These are phyloP conservation scores for Heliornis fulica DNA, from an alignment of 2,113 vertebrate species.

Conservation along the genomic window DNA sequence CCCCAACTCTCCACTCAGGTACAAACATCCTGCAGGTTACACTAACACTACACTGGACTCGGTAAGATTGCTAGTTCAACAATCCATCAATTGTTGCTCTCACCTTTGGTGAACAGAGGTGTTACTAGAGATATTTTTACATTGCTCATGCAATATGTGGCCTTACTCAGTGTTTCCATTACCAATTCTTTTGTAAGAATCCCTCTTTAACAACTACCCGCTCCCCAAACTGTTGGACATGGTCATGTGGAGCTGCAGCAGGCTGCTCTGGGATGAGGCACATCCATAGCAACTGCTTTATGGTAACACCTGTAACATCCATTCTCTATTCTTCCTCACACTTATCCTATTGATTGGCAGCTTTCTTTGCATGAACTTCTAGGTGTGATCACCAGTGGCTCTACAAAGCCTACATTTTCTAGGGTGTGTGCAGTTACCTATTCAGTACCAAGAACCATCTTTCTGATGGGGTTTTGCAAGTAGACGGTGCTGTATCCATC, in stretches of 20 bases:
- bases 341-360: not conserved
- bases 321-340: not conserved
- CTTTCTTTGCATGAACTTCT: not conserved
- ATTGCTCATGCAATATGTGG: not conserved
- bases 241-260: not conserved
- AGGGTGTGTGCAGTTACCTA: not conserved
- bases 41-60: not conserved
- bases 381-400: not conserved
- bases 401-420: not conserved
- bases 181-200: not conserved
- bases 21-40: not conserved
- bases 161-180: not conserved
- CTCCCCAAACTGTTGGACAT: not conserved
- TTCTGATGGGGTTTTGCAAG: not conserved
- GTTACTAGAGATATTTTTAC: not conserved
- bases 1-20: not conserved
- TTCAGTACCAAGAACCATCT: not conserved
- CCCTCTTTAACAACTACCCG: not conserved
- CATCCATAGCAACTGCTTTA: not conserved
- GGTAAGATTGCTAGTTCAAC: not conserved
- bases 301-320: rapidly evolving
- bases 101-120: not conserved
- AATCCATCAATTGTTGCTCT: not conserved
- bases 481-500: rapidly evolving
- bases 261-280: not conserved